Conservation (phyloP, 2,113 vertebrate species). For the Rattus rattus region DNA sequence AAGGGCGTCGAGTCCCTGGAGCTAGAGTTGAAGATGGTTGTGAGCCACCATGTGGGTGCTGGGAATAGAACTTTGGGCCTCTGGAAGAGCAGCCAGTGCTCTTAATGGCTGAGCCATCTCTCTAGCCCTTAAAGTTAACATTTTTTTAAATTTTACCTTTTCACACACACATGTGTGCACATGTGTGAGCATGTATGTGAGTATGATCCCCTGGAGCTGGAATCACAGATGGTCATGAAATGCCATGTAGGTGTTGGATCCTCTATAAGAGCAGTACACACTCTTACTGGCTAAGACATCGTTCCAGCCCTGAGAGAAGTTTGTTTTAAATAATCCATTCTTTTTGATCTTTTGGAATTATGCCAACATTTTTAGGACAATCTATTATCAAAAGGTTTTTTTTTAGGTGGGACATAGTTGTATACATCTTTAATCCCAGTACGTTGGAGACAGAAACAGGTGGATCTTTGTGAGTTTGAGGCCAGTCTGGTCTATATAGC, state of each 20-base stretch:
- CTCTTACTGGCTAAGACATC: neutral
- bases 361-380: neutral
- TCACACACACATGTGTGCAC: neutral
- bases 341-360: conserved; percentile 7
- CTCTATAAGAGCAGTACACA: neutral
- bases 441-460: neutral
- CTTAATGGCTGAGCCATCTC: neutral
- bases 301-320: neutral
- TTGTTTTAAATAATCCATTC: neutral
- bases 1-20: neutral
- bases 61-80: neutral
- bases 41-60: neutral
- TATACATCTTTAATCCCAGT: neutral
- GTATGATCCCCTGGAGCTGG: neutral
- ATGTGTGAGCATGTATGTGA: neutral
- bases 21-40: neutral
- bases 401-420: neutral
- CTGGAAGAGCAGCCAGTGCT: neutral
- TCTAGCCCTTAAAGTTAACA: neutral
- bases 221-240: neutral
- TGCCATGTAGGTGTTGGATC: neutral
- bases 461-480: neutral
- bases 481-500: neutral
- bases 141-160: neutral
- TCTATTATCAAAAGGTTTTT: neutral